Percentiles rank a stretch among this genome's conserved stretches.
phyloP scores from a whole-genome alignment of 2,888 invertebrate genomes.

The Drosophila maculinotata region DNA sequence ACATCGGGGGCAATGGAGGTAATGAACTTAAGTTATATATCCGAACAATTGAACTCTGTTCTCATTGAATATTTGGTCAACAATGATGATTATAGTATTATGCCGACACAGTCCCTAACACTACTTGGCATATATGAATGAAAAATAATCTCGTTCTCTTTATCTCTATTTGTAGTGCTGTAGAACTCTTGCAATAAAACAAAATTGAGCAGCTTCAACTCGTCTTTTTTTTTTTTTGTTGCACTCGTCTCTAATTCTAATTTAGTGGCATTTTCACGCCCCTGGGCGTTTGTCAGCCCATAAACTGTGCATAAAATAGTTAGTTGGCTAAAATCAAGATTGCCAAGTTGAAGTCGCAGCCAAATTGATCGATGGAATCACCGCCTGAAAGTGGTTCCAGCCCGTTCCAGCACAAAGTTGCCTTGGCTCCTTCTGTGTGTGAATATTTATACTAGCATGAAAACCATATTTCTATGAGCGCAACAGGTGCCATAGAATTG shows the following conservation, averaged over 20 bases:
- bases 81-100: conserved; percentile 1
- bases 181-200: conserved; percentile 28
- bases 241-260: conserved; percentile 49
- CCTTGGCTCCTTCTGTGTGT: background rate
- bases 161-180: conserved; percentile 10
- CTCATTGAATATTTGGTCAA: conserved; percentile 47
- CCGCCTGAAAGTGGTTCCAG: conserved; percentile 42
- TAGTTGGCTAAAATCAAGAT: conserved; percentile 42
- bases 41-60: conserved; percentile 36
- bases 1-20: conserved; percentile 56
- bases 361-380: conserved; percentile 69
- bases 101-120: background rate
- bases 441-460: conserved; percentile 47
- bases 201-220: conserved; percentile 16
- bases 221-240: conserved; percentile 13
- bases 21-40: conserved; percentile 26
- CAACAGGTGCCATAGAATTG: conserved; percentile 49
- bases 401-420: conserved; percentile 48
- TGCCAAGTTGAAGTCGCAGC: conserved; percentile 12
- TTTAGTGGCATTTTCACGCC: conserved; percentile 53
- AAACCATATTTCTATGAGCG: conserved; percentile 42
- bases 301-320: conserved; percentile 62
- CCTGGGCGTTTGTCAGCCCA: conserved; percentile 50
- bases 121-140: background rate
- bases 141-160: background rate